These are phyloP conservation scores for Drosophila hamatofila DNA, from an alignment of 2,888 invertebrate genomes.

Conservation along the genomic window DNA sequence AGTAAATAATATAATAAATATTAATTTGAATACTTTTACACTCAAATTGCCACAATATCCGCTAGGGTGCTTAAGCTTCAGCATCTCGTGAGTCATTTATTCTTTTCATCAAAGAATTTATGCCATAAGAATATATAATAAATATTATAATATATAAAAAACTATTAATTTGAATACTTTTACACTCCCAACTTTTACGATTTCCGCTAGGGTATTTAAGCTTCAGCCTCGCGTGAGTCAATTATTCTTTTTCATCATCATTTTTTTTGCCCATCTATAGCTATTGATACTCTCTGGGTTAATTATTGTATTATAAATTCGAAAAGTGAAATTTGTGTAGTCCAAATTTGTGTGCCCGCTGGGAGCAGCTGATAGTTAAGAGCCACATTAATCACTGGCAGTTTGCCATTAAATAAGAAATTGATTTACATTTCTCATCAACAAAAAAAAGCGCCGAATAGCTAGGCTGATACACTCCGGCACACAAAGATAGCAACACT, in stretches of 20 bases:
- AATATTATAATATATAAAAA: background rate
- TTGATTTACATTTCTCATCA: slow-evolving; percentile 65
- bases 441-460: slow-evolving; percentile 4
- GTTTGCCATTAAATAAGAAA: slow-evolving; percentile 53
- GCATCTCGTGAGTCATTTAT: too few relatives aligned
- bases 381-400: slow-evolving; percentile 62
- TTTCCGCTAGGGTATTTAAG: background rate
- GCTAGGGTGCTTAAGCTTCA: background rate
- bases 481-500: too few relatives aligned
- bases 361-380: slow-evolving; percentile 37
- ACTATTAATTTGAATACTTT: background rate
- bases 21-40: background rate
- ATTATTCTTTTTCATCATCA: background rate
- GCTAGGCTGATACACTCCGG: slow-evolving; percentile 7
- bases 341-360: slow-evolving; percentile 37
- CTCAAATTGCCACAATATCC: background rate
- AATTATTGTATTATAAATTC: slow-evolving; percentile 64
- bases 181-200: background rate
- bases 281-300: slow-evolving; percentile 53
- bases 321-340: slow-evolving; percentile 71
- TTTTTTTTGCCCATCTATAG: background rate
- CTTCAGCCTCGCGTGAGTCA: background rate
- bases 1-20: background rate
- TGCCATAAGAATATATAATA: background rate
- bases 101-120: background rate